Conservation (phyloP, 2,113 vertebrate species). For the Electrona antarctica region DNA sequence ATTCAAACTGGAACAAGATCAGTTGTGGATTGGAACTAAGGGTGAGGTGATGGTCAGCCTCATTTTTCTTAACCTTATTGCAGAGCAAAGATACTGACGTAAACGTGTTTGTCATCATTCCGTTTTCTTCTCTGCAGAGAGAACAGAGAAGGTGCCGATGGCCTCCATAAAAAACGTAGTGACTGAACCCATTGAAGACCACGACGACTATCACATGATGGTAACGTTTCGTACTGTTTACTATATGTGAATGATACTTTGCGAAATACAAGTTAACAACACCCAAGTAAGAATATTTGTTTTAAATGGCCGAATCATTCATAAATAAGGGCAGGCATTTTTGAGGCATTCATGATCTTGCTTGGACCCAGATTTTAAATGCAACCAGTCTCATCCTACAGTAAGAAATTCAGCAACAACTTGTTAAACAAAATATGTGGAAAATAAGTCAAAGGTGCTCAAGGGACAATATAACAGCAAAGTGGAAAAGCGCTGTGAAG, state of each 20-base stretch:
- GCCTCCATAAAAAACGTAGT: conserved; percentile 99
- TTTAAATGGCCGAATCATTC: too few species aligned
- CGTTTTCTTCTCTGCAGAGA: conserved; percentile 80
- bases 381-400: too few species aligned
- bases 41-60: conserved; percentile 76
- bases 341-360: too few species aligned
- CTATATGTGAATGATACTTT: not conserved
- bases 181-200: conserved; percentile 96
- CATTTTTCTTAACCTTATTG: not conserved
- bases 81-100: conserved; percentile 1
- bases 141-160: conserved; percentile 99
- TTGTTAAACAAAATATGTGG: too few species aligned
- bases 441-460: too few species aligned
- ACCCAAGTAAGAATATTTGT: too few species aligned
- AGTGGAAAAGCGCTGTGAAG: too few species aligned
- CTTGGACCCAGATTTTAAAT: too few species aligned
- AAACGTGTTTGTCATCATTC: not conserved
- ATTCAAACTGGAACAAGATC: conserved; percentile 99
- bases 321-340: too few species aligned
- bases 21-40: conserved; percentile 99
- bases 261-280: too few species aligned
- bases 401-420: too few species aligned
- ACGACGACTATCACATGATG: conserved; percentile 99
- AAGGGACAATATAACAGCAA: too few species aligned
- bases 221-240: conserved; percentile 66